Percentiles rank a stretch among this genome's conserved stretches.
Evolutionary conservation across 2,797 vertebrate genomes (phyloP).

Genomic region (Micropoecilia bifurca): DNA sequence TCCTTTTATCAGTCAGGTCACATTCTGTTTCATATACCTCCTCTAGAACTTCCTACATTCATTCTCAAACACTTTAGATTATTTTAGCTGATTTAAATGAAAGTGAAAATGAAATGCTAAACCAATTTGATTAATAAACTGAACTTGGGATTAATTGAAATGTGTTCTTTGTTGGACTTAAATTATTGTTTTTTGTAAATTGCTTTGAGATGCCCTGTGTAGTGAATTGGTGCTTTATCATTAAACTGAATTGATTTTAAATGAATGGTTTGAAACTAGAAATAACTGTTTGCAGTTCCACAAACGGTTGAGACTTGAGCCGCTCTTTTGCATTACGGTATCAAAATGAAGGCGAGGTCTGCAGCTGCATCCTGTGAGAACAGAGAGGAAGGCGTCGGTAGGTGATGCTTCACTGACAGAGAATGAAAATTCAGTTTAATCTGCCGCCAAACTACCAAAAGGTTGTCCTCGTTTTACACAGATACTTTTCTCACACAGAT

Average conservation of each 20-base stretch:
- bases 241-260: neutral
- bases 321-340: conserved; percentile 30
- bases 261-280: neutral
- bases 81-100: neutral
- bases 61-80: neutral
- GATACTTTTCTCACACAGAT: neutral
- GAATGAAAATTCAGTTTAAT: conserved; percentile 17
- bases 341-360: conserved; percentile 4
- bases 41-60: neutral
- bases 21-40: neutral
- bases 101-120: too few relatives aligned
- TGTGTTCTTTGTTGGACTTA: neutral
- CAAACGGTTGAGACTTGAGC: conserved; percentile 3
- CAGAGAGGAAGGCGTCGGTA: neutral
- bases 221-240: neutral
- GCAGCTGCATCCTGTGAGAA: conserved; percentile 51
- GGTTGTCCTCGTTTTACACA: neutral
- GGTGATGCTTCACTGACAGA: conserved; percentile 27
- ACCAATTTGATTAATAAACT: neutral
- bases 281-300: neutral
- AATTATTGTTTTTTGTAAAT: neutral
- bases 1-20: neutral
- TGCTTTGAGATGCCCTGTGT: neutral
- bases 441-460: neutral
- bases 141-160: neutral